Evolutionary conservation across 2,797 vertebrate species (phyloP).

Genomic region (Chelmon rostratus): DNA sequence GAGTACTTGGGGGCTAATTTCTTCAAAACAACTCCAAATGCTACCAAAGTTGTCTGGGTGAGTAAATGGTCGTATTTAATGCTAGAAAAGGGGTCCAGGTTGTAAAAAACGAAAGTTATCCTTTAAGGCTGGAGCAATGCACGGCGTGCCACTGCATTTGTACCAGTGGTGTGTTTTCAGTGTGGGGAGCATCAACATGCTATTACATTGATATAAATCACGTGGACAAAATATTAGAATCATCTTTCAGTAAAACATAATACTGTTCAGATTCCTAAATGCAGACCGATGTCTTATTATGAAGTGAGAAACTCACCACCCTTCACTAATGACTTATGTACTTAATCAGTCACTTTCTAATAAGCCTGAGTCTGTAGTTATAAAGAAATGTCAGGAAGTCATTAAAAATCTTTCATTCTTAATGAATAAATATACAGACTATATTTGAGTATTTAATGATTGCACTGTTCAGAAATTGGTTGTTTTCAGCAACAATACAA

Average conservation of each 20-base stretch:
- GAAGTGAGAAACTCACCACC: background rate
- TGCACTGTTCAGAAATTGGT: background rate
- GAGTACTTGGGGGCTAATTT: too few species aligned
- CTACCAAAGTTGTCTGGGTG: too few species aligned
- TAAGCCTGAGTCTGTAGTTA: background rate
- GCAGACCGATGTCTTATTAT: background rate
- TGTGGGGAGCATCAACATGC: background rate
- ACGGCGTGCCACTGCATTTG: background rate
- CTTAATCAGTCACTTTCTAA: background rate
- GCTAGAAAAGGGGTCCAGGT: too few species aligned
- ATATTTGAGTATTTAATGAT: background rate
- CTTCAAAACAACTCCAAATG: too few species aligned
- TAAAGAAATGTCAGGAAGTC: slow-evolving; percentile 7
- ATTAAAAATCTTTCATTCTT: slow-evolving; percentile 2
- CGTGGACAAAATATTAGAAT: background rate
- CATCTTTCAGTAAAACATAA: background rate
- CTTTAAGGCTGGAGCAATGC: too few species aligned
- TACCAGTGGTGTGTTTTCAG: background rate
- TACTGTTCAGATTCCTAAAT: background rate
- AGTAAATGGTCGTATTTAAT: too few species aligned
- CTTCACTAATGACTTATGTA: background rate
- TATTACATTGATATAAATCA: background rate
- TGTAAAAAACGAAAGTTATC: too few species aligned
- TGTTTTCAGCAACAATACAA: background rate
- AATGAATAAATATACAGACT: background rate